Evolutionary conservation across 2,113 vertebrate species (phyloP), one percentile per base, ranked within the genome.

Genomic region (Peromyscus polionotus): DNA sequence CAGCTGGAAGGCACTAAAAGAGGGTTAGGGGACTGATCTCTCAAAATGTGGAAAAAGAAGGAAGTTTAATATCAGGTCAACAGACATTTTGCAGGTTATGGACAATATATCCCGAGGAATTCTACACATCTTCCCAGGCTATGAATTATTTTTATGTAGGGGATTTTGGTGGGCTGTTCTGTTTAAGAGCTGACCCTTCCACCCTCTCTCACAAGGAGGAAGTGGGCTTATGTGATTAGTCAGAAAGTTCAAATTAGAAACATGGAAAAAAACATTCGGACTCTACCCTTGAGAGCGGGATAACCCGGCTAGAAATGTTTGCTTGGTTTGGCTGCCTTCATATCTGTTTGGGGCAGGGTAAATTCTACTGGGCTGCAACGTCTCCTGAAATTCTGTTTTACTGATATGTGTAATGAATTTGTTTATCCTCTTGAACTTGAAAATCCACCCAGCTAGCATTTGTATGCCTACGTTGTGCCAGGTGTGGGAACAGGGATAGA

Each of bases 41-140:
- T 85, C 75, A 94, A 97, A 94, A 73, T 93, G 54, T 61, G 59
- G 42, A 57, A 79, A 96, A 97, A 95, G 19, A 88, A 61, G 77
- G 10, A 89, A 68, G 28, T 95, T 95, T 90, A 90, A 94, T n/a
- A 65, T 57, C 65, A 31, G 75, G 48, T 17, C 77, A 75, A 11
- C 51, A 72, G 85, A 88, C 19, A 70, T 88, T 88, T 97, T 90
- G 16, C 28, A 94, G 48, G 51, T 85, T 93, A 88, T 26, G 39
- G 70, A 33, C 57, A 93, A 80, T 65, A 76, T 87, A 96, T 28
- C 68, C 16, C 77, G 75, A 97, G 24, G 65, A 95, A 96, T 96
- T 96, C 57, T 95, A 36, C 45, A 61, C 77, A 28, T 51, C 65
- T 88, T 94, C 95, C 10, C 39, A 90, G 68, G 14, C 45, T 92